A percentile compares a stretch with the other conserved stretches of the same genome.
These are phyloP conservation scores for Chaetodon auriga DNA, from an alignment of 2,113 vertebrate genomes.

Conservation along the genomic window DNA sequence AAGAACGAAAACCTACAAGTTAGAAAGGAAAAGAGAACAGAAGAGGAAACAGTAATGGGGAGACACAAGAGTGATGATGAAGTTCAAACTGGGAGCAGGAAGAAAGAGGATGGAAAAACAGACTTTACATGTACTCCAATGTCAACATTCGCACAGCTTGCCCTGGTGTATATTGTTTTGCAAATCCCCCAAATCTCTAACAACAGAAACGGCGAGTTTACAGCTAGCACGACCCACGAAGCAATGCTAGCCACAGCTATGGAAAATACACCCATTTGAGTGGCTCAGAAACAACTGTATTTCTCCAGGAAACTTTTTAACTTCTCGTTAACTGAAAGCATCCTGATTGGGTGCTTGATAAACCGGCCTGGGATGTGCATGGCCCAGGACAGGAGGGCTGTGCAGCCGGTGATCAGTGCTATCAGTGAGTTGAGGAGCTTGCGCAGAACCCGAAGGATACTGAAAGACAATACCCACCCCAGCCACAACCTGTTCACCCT, in stretches of 20 bases:
- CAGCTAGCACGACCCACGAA: background rate
- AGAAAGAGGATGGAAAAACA: background rate
- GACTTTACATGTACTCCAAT: background rate
- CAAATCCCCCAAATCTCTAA: background rate
- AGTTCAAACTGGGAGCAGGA: background rate
- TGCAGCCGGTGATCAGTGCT: too few species aligned
- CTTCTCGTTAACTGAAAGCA: too few species aligned
- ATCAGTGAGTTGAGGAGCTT: too few species aligned
- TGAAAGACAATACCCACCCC: background rate
- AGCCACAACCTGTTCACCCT: background rate
- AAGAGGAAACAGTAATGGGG: background rate
- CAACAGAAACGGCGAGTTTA: background rate
- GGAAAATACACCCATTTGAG: background rate
- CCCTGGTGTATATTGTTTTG: background rate
- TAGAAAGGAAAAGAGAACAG: background rate
- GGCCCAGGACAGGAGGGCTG: too few species aligned
- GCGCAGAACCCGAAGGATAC: background rate
- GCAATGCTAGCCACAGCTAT: background rate
- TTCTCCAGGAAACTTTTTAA: background rate
- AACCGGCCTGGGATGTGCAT: too few species aligned
- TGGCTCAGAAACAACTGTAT: background rate
- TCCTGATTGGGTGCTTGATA: too few species aligned
- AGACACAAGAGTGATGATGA: background rate
- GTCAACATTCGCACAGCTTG: background rate
- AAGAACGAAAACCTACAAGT: background rate